A percentile compares a stretch with the other conserved stretches of the same genome.
Conservation (phyloP, 1,140 invertebrate species). For the Ericerus pela region DNA sequence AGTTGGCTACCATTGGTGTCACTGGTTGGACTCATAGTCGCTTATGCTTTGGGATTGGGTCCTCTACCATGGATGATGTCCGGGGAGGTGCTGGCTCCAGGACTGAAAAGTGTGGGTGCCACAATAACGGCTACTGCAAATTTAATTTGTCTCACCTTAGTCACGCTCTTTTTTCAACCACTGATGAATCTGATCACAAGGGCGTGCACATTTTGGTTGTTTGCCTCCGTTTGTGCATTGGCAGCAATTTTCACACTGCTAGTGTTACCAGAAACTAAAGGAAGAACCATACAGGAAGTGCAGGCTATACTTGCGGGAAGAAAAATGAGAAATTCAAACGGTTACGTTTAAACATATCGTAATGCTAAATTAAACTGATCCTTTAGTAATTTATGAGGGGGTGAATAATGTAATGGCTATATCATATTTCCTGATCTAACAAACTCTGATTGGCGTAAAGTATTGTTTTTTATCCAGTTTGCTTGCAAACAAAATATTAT, state of each 20-base stretch:
- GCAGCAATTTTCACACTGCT: not conserved
- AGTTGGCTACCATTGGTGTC: slow-evolving; percentile 69
- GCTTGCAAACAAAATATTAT: too few species aligned
- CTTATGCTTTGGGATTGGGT: slow-evolving; percentile 70
- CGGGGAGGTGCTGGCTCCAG: slow-evolving; percentile 51
- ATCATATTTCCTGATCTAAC: too few species aligned
- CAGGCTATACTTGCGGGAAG: not conserved
- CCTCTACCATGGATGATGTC: slow-evolving; percentile 69
- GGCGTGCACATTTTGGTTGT: not conserved
- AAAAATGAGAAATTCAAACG: too few species aligned
- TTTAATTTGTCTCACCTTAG: not conserved
- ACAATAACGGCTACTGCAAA: not conserved
- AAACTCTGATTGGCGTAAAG: too few species aligned
- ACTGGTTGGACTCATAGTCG: slow-evolving; percentile 73
- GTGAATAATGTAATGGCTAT: too few species aligned
- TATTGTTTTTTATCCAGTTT: too few species aligned
- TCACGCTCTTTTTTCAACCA: not conserved
- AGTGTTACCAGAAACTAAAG: not conserved
- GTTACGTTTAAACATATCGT: too few species aligned
- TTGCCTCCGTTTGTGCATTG: not conserved
- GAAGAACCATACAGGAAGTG: slow-evolving; percentile 9
- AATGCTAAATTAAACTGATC: too few species aligned
- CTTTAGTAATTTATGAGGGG: too few species aligned
- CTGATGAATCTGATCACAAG: not conserved
- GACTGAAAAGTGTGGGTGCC: slow-evolving; percentile 41